These are phyloP conservation scores for Hemithea aestivaria DNA, from an alignment of 2,888 invertebrate genomes.

Conservation along the genomic window DNA sequence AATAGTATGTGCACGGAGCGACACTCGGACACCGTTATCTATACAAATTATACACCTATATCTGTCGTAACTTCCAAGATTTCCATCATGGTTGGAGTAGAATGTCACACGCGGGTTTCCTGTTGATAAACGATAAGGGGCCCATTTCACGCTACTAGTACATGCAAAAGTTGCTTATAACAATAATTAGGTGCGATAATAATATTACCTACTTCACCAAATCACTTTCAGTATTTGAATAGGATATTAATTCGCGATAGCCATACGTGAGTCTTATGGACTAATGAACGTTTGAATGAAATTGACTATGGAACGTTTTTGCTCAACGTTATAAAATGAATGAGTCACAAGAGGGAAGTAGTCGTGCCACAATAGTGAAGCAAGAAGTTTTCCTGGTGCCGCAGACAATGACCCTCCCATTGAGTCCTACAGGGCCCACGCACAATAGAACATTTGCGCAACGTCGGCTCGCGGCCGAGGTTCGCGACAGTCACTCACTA, in stretches of 20 bases:
- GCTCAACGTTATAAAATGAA: neutral
- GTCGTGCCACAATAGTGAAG: constrained; percentile 3
- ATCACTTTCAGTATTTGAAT: too few relatives aligned
- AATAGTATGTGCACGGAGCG: constrained; percentile 39
- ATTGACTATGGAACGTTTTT: too few relatives aligned
- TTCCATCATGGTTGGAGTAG: constrained; percentile 9
- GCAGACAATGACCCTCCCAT: constrained; percentile 17
- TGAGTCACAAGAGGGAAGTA: constrained; percentile 9
- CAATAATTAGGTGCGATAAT: too few relatives aligned
- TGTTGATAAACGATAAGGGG: constrained; percentile 12
- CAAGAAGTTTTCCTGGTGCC: constrained; percentile 11
- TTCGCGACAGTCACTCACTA: constrained; percentile 12
- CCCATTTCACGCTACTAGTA: neutral
- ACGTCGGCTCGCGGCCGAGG: neutral
- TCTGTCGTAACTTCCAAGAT: constrained; percentile 11
- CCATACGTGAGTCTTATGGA: too few relatives aligned
- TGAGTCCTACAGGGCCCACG: neutral
- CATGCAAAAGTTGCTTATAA: too few relatives aligned
- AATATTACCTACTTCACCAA: too few relatives aligned
- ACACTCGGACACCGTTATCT: constrained; percentile 41
- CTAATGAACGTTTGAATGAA: too few relatives aligned
- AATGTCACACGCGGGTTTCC: constrained; percentile 11
- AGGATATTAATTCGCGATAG: too few relatives aligned
- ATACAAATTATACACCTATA: constrained; percentile 29
- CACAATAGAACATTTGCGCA: neutral